Base-by-base conservation (phyloP, 2,888 invertebrate genomes). In the Agelastica alni region DNA sequence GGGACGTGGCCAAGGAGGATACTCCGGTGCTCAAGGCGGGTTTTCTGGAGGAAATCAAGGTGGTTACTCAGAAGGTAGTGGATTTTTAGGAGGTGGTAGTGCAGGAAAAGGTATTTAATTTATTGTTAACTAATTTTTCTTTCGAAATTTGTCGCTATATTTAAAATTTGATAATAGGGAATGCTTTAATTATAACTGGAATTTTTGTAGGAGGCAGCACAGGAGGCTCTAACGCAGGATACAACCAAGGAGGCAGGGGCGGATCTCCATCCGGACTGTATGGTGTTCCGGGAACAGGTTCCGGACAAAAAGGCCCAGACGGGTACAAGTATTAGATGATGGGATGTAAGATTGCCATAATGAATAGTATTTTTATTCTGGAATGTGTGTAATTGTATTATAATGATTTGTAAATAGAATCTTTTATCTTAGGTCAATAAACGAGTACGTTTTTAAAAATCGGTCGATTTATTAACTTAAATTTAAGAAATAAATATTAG, bases 271-370 rank as follows among this genome's bases (percentile, higher is more conserved):
- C 51, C n/a, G 46, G 48, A 9, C 42, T 49, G 1, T 47, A 55
- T 12, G 52, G 52, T 12, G 49, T 34, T 26, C 53, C 55, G 2
- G 63, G 63, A 17, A 4, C 59, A 4, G 64, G 64, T 14, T 63
- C 63, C 2, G 65, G 65, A 28, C 59, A 61, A 30, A 53, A 61
- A 28, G 65, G 61, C 20, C 54, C 61, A 20, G 61, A 60, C 20
- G 66, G 66, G 7, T 69, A 69, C 51, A 64, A 63, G 59, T 69
- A 69, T 53, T 69, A 65, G 51, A 55, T 16, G 45, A 17, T 17
- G 48, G 16, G 34, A 28, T 20, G 45, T 30, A 32, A 57, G 48
- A 46, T 53, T 59, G 59, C 59, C 59, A 59, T 59, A 56, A 49
- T 32, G 37, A 48, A 3, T 41, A 31, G 41, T 39, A 28, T 39